Evolutionary conservation across 2,888 invertebrate species (phyloP).

Genomic region (Dasypogon diadema): DNA sequence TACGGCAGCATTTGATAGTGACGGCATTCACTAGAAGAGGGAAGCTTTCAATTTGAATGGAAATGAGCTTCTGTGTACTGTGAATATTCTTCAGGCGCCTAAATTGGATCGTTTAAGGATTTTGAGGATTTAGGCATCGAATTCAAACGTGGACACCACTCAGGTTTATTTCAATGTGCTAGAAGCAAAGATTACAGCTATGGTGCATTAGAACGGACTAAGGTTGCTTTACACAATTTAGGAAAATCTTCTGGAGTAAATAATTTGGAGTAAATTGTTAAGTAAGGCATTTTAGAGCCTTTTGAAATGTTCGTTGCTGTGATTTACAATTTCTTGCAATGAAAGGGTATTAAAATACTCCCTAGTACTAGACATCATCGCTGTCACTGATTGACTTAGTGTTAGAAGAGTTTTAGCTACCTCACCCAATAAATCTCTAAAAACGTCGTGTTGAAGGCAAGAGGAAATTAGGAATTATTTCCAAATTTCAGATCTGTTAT

Average conservation of each 20-base stretch:
- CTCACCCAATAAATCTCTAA: too few species aligned
- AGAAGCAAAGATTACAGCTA: background rate
- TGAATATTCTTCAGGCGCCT: background rate
- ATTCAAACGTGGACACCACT: background rate
- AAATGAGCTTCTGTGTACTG: background rate
- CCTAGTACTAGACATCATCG: too few species aligned
- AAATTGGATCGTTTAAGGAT: slow-evolving; percentile 12
- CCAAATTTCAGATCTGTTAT: too few species aligned
- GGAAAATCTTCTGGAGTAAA: background rate
- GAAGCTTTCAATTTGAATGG: slow-evolving; percentile 8
- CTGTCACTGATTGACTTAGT: too few species aligned
- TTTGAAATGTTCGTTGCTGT: too few species aligned
- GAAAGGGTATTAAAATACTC: too few species aligned
- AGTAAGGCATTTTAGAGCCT: too few species aligned
- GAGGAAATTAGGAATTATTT: too few species aligned
- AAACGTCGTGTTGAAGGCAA: too few species aligned
- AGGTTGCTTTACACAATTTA: background rate
- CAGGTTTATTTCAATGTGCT: background rate
- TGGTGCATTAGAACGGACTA: background rate
- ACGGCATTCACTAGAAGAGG: background rate
- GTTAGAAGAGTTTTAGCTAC: too few species aligned
- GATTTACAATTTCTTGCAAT: too few species aligned
- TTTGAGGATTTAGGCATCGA: background rate
- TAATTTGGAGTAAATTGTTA: background rate
- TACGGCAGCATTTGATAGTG: background rate